These are phyloP conservation scores for Eristalis arbustorum DNA, from an alignment of 2,888 invertebrate genomes.

Conservation along the genomic window DNA sequence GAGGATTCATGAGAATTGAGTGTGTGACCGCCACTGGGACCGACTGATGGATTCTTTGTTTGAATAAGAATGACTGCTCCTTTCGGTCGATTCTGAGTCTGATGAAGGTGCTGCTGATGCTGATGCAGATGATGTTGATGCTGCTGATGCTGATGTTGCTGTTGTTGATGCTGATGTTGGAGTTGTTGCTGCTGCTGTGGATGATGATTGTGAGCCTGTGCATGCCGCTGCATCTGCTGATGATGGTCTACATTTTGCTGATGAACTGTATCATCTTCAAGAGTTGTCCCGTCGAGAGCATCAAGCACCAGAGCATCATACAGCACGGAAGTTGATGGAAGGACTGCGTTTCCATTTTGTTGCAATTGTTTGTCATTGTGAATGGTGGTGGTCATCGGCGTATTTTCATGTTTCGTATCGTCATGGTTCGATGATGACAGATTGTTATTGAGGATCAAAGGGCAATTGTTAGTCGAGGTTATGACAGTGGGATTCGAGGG, in stretches of 20 bases:
- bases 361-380: slow-evolving; percentile 43
- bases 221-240: slow-evolving; percentile 44
- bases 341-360: slow-evolving; percentile 72
- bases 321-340: slow-evolving; percentile 72
- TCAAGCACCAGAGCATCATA: slow-evolving; percentile 78
- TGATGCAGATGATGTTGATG: slow-evolving; percentile 35
- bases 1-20: slow-evolving; percentile 43
- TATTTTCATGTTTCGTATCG: slow-evolving; percentile 24
- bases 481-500: slow-evolving; percentile 65
- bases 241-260: slow-evolving; percentile 15
- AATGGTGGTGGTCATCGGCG: slow-evolving; percentile 42
- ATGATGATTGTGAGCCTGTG: slow-evolving; percentile 16
- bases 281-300: slow-evolving; percentile 76
- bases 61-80: slow-evolving; percentile 67
- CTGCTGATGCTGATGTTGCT: slow-evolving; percentile 18
- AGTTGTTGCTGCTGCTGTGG: slow-evolving; percentile 35
- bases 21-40: slow-evolving; percentile 3
- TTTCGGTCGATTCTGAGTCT: slow-evolving; percentile 38
- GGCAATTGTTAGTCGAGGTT: slow-evolving; percentile 69
- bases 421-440: slow-evolving; percentile 37
- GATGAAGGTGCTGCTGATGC: slow-evolving; percentile 12
- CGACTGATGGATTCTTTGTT: slow-evolving; percentile 47
- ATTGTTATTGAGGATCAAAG: slow-evolving; percentile 62
- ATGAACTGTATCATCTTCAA: slow-evolving; percentile 71
- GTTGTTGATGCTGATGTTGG: slow-evolving; percentile 10